Evolutionary conservation across 2,888 invertebrate genomes (phyloP).

Genomic region (Athalia circularis): DNA sequence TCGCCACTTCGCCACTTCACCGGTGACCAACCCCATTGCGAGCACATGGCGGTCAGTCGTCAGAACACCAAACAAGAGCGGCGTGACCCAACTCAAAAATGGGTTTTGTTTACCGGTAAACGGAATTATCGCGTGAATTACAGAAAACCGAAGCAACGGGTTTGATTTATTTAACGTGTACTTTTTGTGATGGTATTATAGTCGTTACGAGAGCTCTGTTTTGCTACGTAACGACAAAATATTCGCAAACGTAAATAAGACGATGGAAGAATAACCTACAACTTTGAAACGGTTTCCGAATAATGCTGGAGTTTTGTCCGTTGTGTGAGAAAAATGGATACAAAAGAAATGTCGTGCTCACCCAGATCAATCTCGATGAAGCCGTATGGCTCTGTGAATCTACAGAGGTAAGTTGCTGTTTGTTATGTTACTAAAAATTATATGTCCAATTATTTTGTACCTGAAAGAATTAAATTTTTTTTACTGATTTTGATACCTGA

Average conservation of each 20-base stretch:
- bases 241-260: slow-evolving; percentile 27
- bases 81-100: slow-evolving; percentile 24
- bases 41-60: background rate
- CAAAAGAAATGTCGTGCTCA: slow-evolving; percentile 58
- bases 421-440: no score
- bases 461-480: background rate
- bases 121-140: slow-evolving; percentile 17
- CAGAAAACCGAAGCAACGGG: background rate
- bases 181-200: slow-evolving; percentile 4
- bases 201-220: background rate
- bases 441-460: background rate
- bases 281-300: slow-evolving; percentile 2
- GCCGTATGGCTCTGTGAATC: slow-evolving; percentile 63
- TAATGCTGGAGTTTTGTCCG: slow-evolving; percentile 67
- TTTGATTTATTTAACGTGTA: background rate
- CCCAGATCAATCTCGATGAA: slow-evolving; percentile 65
- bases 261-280: slow-evolving; percentile 38
- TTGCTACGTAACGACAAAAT: background rate
- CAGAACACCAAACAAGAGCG: background rate
- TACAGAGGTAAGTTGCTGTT: slow-evolving; percentile 57
- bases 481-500: background rate
- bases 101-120: slow-evolving; percentile 29
- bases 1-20: no score
- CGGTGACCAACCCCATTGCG: no score
- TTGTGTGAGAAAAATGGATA: slow-evolving; percentile 63